Percentiles rank a stretch among this genome's conserved stretches.
phyloP scores from a whole-genome alignment of 2,113 vertebrate genomes.

The Varanus komodoensis region DNA sequence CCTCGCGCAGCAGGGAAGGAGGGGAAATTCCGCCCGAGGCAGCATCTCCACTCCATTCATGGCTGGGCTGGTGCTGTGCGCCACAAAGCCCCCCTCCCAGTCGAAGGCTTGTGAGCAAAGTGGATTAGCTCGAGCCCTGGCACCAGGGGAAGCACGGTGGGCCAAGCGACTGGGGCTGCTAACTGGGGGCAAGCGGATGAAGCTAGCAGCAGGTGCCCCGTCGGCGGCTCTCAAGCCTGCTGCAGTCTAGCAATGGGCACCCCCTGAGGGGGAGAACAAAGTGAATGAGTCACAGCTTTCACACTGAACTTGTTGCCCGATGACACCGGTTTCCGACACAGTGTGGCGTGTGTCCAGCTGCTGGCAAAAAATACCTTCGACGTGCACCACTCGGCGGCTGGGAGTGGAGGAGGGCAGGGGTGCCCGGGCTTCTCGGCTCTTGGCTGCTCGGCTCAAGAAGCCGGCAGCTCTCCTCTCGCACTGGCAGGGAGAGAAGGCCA shows the following conservation, averaged over 20 bases:
- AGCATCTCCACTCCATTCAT: slow-evolving; percentile 42
- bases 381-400: not conserved
- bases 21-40: slow-evolving; percentile 8
- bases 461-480: not conserved
- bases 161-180: slow-evolving; percentile 62
- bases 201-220: slow-evolving; percentile 61
- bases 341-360: slow-evolving; percentile 34
- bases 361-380: not conserved
- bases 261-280: slow-evolving; percentile 50
- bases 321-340: slow-evolving; percentile 28
- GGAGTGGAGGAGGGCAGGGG: not conserved
- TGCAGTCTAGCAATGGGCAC: slow-evolving; percentile 40
- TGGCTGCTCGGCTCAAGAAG: not conserved
- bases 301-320: slow-evolving; percentile 5
- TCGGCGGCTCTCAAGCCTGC: slow-evolving; percentile 49
- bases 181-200: slow-evolving; percentile 62
- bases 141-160: slow-evolving; percentile 54
- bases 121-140: slow-evolving; percentile 57
- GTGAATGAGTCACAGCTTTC: slow-evolving; percentile 54
- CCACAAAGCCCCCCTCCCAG: slow-evolving; percentile 67
- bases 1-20: slow-evolving; percentile 25
- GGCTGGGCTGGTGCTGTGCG: slow-evolving; percentile 44
- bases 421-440: not conserved
- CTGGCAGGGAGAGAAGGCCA: not conserved
- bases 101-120: slow-evolving; percentile 56